Evolutionary conservation across 2,797 vertebrate genomes (phyloP).

Genomic region (Mormyrops attenuatus): DNA sequence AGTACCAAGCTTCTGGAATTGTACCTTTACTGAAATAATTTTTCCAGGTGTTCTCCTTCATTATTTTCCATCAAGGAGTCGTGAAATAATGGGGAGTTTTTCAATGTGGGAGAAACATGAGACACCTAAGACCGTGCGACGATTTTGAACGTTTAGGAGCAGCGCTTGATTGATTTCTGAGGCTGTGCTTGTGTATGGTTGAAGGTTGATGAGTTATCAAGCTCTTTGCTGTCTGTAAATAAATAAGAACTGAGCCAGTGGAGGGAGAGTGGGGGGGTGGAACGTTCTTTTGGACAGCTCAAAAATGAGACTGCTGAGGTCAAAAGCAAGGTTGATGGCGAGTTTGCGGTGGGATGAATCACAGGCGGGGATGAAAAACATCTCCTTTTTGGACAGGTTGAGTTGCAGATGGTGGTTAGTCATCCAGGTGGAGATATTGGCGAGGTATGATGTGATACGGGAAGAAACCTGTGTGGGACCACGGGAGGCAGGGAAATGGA

Average conservation of each 20-base stretch:
- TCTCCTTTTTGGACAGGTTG: conserved; percentile 13
- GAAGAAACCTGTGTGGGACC: not conserved
- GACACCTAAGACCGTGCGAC: not conserved
- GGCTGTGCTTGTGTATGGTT: not conserved
- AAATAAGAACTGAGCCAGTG: not conserved
- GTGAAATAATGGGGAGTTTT: not conserved
- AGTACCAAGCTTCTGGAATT: not conserved
- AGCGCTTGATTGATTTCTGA: not conserved
- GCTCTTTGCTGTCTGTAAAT: not conserved
- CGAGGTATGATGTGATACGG: not conserved
- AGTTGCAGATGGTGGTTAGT: not conserved
- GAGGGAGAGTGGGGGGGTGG: not conserved
- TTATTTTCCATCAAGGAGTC: not conserved
- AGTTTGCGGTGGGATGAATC: not conserved
- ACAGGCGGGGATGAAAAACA: not conserved
- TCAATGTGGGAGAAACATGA: not conserved
- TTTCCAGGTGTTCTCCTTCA: not conserved
- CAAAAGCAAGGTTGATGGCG: not conserved
- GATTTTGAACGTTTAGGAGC: not conserved
- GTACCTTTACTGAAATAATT: not conserved
- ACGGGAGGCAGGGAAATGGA: not conserved
- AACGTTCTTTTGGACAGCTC: not conserved
- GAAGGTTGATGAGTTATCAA: not conserved
- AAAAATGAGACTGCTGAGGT: not conserved
- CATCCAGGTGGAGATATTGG: conserved; percentile 7